These are phyloP conservation scores for Opisthocomus hoazin DNA, from an alignment of 2,113 vertebrate species.

Conservation along the genomic window DNA sequence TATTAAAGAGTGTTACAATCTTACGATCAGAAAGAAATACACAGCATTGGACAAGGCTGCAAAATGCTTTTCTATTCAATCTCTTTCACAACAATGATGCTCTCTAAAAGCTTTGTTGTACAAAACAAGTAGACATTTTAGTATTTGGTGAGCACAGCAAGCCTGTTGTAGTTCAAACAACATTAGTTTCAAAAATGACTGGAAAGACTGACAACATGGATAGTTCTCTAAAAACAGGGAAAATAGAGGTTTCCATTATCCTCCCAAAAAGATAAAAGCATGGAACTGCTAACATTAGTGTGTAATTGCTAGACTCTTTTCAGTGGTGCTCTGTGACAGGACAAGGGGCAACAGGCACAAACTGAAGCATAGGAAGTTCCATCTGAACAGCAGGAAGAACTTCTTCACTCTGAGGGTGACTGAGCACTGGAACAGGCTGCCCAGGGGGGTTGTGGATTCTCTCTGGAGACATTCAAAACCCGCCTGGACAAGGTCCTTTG, in stretches of 20 bases:
- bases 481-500: too few species aligned
- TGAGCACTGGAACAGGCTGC: too few species aligned
- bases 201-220: background rate
- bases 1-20: background rate
- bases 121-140: background rate
- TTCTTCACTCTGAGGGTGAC: too few species aligned
- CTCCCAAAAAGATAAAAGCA: background rate
- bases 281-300: background rate
- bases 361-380: too few species aligned
- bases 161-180: background rate
- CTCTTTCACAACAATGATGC: background rate
- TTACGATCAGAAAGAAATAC: background rate
- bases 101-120: background rate
- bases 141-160: background rate
- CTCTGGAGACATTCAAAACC: too few species aligned
- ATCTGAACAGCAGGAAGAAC: too few species aligned
- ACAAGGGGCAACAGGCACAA: too few species aligned
- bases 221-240: background rate
- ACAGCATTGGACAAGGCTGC: background rate
- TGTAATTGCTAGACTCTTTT: too few species aligned
- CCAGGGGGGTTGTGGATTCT: too few species aligned
- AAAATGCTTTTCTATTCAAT: background rate
- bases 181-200: background rate
- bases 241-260: background rate
- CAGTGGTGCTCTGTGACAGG: too few species aligned